Percentiles rank a stretch among this genome's conserved stretches.
Conservation (phyloP, 2,113 vertebrate genomes). For the Heptranchias perlo region DNA sequence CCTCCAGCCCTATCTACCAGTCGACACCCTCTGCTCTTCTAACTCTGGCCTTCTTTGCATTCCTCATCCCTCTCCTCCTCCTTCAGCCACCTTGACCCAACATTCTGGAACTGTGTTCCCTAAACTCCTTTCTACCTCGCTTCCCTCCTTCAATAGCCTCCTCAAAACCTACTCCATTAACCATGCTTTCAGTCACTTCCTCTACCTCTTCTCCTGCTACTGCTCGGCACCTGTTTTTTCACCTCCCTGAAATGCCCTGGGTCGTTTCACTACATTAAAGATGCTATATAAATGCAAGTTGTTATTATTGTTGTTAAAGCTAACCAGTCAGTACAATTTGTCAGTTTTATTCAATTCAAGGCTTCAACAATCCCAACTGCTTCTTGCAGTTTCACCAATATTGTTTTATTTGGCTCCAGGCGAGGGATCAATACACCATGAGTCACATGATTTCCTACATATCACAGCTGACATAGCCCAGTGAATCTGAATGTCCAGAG, state of each 20-base stretch:
- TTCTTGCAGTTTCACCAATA: background rate
- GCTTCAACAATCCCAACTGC: background rate
- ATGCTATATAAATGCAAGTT: background rate
- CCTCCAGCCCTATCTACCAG: background rate
- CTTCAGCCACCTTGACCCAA: background rate
- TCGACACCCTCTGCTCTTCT: background rate
- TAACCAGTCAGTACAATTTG: background rate
- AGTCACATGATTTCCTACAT: background rate
- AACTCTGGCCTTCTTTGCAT: background rate
- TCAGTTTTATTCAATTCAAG: background rate
- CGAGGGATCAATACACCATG: background rate
- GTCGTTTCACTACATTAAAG: background rate
- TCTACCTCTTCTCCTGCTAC: background rate
- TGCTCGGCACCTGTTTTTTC: background rate
- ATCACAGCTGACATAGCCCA: background rate
- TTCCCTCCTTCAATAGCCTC: background rate
- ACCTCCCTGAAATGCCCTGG: background rate
- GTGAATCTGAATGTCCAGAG: background rate
- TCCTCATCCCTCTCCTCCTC: background rate
- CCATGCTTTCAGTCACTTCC: background rate
- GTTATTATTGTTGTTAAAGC: background rate
- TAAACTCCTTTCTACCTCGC: background rate
- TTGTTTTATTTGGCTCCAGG: background rate
- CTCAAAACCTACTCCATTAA: background rate
- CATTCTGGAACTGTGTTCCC: background rate